phyloP scores from a whole-genome alignment of 2,888 invertebrate species.

The Tenthredo scrophulariae region DNA sequence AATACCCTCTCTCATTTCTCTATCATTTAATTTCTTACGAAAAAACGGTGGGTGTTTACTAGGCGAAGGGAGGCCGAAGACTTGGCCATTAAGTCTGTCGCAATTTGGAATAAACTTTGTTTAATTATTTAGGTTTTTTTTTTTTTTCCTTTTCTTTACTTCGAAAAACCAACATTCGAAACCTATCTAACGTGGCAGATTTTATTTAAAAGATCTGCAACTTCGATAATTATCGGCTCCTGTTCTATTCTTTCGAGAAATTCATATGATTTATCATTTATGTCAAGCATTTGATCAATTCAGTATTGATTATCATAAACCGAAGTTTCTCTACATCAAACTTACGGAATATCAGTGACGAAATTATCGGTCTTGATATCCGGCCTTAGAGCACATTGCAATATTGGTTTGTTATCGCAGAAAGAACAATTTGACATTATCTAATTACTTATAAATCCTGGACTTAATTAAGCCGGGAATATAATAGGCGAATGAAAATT shows the following conservation, averaged over 20 bases:
- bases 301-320: not conserved
- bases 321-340: not conserved
- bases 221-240: not conserved
- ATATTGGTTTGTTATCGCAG: not conserved
- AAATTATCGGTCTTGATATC: not conserved
- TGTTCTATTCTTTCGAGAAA: not conserved
- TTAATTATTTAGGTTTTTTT: not conserved
- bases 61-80: conserved; percentile 1
- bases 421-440: conserved; percentile 16
- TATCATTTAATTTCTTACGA: conserved; percentile 34
- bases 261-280: not conserved
- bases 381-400: not conserved
- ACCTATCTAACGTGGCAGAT: not conserved
- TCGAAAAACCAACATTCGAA: not conserved
- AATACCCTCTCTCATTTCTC: conserved; percentile 27
- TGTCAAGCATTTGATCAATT: not conserved
- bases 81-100: conserved; percentile 33
- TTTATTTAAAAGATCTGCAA: not conserved
- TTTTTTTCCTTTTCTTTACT: not conserved
- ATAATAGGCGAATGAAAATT: not conserved
- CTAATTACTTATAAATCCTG: not conserved
- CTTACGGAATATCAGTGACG: conserved; percentile 12
- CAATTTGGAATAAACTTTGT: not conserved
- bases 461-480: not conserved
- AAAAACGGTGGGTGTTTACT: conserved; percentile 28